Evolutionary conservation across 2,113 vertebrate species (phyloP).

Genomic region (Anolis sagrei): DNA sequence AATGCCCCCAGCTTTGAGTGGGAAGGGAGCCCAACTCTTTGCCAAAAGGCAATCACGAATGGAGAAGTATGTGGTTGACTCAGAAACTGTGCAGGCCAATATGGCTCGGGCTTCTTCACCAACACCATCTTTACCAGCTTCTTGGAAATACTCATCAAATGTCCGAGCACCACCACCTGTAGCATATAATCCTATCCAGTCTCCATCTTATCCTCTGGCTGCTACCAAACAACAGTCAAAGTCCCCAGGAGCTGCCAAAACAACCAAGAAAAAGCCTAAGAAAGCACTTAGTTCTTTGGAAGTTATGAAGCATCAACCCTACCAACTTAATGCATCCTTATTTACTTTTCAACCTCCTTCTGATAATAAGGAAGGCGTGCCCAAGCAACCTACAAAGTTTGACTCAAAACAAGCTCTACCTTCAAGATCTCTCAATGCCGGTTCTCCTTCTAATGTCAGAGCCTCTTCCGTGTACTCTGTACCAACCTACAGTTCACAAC

Average conservation of each 20-base stretch:
- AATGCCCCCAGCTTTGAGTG: conserved; percentile 86
- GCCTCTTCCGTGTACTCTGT: conserved; percentile 79
- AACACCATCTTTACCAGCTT: conserved; percentile 87
- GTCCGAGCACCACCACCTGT: conserved; percentile 92
- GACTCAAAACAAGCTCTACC: conserved; percentile 76
- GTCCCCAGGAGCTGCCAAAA: conserved; percentile 66
- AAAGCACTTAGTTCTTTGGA: conserved; percentile 92
- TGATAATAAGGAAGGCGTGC: conserved; percentile 77
- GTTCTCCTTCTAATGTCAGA: conserved; percentile 55
- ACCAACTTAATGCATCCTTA: conserved; percentile 92
- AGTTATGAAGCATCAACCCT: conserved; percentile 97
- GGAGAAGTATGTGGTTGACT: conserved; percentile 97
- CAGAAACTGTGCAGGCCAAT: conserved; percentile 91
- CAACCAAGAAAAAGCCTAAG: conserved; percentile 80
- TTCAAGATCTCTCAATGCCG: conserved; percentile 68
- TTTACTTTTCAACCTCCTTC: conserved; percentile 91
- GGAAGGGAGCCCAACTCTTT: conserved; percentile 95
- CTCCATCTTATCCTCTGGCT: conserved; percentile 90
- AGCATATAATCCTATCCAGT: conserved; percentile 93
- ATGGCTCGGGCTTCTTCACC: conserved; percentile 87
- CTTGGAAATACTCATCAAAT: conserved; percentile 95
- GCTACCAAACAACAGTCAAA: conserved; percentile 83
- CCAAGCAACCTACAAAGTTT: conserved; percentile 75
- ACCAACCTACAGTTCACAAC: conserved; percentile 79
- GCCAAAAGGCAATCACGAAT: conserved; percentile 96